Evolutionary conservation across 2,888 invertebrate genomes (phyloP).

Genomic region (Globia sparganii): DNA sequence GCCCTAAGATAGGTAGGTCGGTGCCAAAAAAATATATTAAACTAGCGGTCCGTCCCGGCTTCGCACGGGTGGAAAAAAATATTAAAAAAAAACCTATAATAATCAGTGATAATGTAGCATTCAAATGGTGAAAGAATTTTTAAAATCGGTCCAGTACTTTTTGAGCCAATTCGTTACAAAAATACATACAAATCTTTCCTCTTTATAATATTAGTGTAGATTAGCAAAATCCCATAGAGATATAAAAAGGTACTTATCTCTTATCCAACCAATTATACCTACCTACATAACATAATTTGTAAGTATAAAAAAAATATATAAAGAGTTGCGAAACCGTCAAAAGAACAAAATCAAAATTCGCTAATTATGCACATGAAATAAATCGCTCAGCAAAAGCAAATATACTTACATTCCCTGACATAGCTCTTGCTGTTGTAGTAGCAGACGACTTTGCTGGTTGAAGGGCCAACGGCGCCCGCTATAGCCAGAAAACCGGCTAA

Average conservation of each 20-base stretch:
- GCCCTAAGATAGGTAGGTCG: background rate
- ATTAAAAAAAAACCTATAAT: too few relatives aligned
- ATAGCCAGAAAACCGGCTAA: constrained; percentile 80
- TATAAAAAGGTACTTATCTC: background rate
- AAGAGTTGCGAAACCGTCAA: constrained; percentile 62
- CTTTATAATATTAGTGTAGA: too few relatives aligned
- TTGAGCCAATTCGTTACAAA: too few relatives aligned
- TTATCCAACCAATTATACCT: background rate
- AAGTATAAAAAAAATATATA: background rate
- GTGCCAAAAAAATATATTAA: background rate
- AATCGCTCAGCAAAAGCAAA: constrained; percentile 74
- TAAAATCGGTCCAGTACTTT: too few relatives aligned
- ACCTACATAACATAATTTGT: background rate
- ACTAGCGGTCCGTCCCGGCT: too few relatives aligned
- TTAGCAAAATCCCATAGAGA: background rate
- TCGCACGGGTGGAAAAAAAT: too few relatives aligned
- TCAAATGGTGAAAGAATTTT: too few relatives aligned
- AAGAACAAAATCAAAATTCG: constrained; percentile 61
- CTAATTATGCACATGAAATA: constrained; percentile 47
- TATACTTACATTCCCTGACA: constrained; percentile 92
- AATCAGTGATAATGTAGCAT: too few relatives aligned
- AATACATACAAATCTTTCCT: too few relatives aligned
- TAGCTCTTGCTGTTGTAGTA: constrained; percentile 93
- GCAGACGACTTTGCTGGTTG: constrained; percentile 92
- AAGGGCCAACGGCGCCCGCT: constrained; percentile 79